These are phyloP conservation scores for Eumaeus atala DNA, from an alignment of 1,140 invertebrate genomes.

Conservation along the genomic window DNA sequence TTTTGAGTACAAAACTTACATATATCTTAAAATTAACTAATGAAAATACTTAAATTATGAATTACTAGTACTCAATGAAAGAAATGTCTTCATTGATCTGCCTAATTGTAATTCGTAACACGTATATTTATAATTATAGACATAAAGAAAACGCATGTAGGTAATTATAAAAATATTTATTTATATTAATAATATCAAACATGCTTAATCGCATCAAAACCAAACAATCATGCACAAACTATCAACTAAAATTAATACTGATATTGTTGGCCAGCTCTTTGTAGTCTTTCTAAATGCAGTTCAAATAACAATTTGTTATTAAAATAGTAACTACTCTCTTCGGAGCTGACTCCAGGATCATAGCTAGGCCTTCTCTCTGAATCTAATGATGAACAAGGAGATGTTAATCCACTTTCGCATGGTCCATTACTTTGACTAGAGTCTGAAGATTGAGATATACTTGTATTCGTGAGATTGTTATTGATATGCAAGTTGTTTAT, in stretches of 20 bases:
- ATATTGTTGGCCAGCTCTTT: constrained; percentile 68
- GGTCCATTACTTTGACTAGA: constrained; percentile 53
- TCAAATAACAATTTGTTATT: constrained; percentile 72
- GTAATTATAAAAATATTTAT: constrained; percentile 2
- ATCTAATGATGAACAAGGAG: constrained; percentile 44
- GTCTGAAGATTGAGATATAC: constrained; percentile 40
- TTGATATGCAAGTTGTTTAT: constrained; percentile 88
- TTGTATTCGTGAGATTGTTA: constrained; percentile 49
- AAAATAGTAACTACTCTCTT: constrained; percentile 67
- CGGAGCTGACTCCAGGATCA: constrained; percentile 64
- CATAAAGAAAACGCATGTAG: too few species aligned
- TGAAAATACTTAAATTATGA: neutral
- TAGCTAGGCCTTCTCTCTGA: constrained; percentile 60
- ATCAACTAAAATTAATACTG: constrained; percentile 54
- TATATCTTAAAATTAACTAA: neutral
- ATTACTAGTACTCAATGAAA: neutral
- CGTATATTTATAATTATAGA: too few species aligned
- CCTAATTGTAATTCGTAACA: neutral
- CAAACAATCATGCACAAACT: constrained; percentile 23
- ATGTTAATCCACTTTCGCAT: constrained; percentile 46
- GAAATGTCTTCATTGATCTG: neutral
- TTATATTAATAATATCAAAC: constrained; percentile 7
- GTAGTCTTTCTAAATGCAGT: constrained; percentile 71
- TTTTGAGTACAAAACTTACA: too few species aligned
- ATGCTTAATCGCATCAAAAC: constrained; percentile 8